phyloP scores from a whole-genome alignment of 2,888 invertebrate genomes.

The Lasioglossum marginatum region DNA sequence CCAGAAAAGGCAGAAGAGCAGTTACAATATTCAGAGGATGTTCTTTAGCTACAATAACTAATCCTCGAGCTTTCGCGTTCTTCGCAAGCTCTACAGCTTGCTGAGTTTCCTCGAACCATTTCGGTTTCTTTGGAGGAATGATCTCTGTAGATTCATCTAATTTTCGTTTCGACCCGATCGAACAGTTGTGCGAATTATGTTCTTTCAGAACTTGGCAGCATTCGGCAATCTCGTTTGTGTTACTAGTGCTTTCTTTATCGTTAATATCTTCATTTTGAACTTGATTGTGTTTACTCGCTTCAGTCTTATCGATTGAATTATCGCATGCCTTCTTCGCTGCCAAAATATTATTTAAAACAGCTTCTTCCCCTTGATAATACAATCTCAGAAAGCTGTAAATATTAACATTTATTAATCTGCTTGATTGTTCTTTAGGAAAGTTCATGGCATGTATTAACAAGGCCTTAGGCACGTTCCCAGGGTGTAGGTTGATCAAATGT shows the following conservation, averaged over 20 bases:
- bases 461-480: conserved; percentile 92
- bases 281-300: not conserved
- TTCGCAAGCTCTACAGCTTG: conserved; percentile 87
- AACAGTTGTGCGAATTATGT: not conserved
- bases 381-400: conserved; percentile 90
- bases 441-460: conserved; percentile 93
- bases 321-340: conserved; percentile 12
- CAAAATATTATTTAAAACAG: conserved; percentile 49
- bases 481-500: conserved; percentile 90
- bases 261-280: not conserved
- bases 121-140: conserved; percentile 69
- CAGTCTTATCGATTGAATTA: conserved; percentile 4
- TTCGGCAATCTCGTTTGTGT: conserved; percentile 18
- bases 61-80: conserved; percentile 88
- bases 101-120: conserved; percentile 75
- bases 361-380: conserved; percentile 87
- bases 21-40: conserved; percentile 93
- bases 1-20: conserved; percentile 91
- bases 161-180: conserved; percentile 72
- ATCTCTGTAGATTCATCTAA: conserved; percentile 63
- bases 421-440: conserved; percentile 89
- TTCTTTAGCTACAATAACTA: conserved; percentile 93
- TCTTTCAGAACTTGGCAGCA: not conserved
- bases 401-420: conserved; percentile 91
- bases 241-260: not conserved